Conservation (phyloP, 2,797 vertebrate species). For the Odontamblyopus rebecca region DNA sequence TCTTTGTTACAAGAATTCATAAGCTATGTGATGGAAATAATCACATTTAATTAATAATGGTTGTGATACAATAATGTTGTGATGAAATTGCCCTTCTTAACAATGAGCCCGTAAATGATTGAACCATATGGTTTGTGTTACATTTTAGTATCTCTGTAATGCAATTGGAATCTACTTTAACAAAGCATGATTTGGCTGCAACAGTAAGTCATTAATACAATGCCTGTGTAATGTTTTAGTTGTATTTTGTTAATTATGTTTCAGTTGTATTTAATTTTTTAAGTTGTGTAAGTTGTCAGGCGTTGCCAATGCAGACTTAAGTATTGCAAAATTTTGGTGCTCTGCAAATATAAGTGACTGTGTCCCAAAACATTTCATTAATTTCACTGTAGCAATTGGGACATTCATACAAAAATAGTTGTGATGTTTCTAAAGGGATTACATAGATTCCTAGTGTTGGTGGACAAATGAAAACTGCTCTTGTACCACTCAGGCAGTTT, state of each 20-base stretch:
- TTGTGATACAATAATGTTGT: conserved; percentile 25
- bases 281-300: conserved; percentile 21
- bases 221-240: conserved; percentile 45
- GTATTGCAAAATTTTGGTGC: conserved; percentile 42
- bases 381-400: conserved; percentile 23
- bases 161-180: conserved; percentile 9
- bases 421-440: conserved; percentile 39
- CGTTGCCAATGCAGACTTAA: conserved; percentile 18
- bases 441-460: conserved; percentile 9
- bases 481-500: neutral
- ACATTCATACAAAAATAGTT: conserved; percentile 7
- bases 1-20: conserved; percentile 48
- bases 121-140: conserved; percentile 26
- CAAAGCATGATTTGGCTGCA: conserved; percentile 10
- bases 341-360: conserved; percentile 18
- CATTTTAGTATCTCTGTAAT: conserved; percentile 15
- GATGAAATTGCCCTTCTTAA: conserved; percentile 20
- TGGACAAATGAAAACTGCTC: conserved; percentile 1
- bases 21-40: conserved; percentile 56
- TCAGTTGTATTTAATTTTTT: conserved; percentile 46
- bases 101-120: conserved; percentile 33
- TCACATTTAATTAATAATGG: conserved; percentile 21
- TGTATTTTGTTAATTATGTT: conserved; percentile 20
- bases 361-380: conserved; percentile 4
- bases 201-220: neutral